Evolutionary conservation across 2,113 vertebrate species (phyloP).

Genomic region (Onychostruthus taczanowskii): DNA sequence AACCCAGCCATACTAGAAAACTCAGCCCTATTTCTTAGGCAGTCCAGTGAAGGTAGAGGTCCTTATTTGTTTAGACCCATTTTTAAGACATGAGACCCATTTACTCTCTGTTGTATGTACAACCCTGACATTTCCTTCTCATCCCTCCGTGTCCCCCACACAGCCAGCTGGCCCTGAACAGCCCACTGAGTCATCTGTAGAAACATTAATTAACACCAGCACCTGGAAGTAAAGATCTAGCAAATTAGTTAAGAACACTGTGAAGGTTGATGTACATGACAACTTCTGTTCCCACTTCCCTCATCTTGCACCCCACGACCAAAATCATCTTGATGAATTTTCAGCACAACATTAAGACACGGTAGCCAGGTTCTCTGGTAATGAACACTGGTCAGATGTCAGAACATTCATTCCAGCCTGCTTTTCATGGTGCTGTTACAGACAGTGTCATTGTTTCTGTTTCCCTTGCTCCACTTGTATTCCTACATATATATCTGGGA

Average conservation of each 20-base stretch:
- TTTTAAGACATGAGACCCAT: background rate
- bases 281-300: accelerated
- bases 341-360: background rate
- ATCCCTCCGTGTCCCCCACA: background rate
- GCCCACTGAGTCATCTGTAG: background rate
- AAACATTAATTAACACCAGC: background rate
- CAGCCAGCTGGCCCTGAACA: background rate
- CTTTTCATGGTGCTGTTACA: background rate
- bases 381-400: background rate
- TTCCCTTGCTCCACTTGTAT: background rate
- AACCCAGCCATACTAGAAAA: background rate
- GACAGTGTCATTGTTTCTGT: background rate
- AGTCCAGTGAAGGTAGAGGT: background rate
- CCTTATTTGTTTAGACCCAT: background rate
- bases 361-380: background rate
- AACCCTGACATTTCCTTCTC: background rate
- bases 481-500: background rate
- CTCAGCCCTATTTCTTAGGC: background rate
- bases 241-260: background rate
- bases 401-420: accelerated
- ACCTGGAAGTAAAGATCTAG: background rate
- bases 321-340: background rate
- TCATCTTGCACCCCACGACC: background rate
- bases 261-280: background rate
- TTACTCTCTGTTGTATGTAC: background rate